Conservation (phyloP, 1,140 invertebrate species). For the Drosophila lini region DNA sequence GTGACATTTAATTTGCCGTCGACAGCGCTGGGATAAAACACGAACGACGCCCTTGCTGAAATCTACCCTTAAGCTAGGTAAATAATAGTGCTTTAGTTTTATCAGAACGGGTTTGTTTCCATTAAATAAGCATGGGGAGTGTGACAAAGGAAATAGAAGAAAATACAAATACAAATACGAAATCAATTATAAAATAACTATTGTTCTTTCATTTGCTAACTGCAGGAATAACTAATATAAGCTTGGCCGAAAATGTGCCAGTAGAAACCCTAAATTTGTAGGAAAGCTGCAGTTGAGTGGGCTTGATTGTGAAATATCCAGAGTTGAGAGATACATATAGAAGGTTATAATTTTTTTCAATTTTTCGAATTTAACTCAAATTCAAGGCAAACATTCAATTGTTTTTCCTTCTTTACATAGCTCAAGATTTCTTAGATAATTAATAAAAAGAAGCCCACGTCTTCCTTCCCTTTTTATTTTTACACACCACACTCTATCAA, state of each 20-base stretch:
- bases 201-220: not conserved
- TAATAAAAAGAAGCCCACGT: not conserved
- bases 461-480: too few species aligned
- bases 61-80: constrained; percentile 24
- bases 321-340: not conserved
- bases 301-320: not conserved
- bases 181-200: constrained; percentile 5
- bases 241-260: not conserved
- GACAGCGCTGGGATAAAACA: constrained; percentile 41
- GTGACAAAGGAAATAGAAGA: not conserved
- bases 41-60: constrained; percentile 12
- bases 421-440: not conserved
- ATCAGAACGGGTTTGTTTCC: not conserved
- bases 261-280: not conserved
- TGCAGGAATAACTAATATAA: not conserved
- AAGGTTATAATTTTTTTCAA: too few species aligned
- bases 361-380: not conserved
- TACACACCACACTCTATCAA: not conserved
- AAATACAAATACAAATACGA: constrained; percentile 9
- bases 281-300: not conserved
- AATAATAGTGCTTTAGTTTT: constrained; percentile 23
- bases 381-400: not conserved
- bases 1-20: constrained; percentile 77
- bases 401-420: too few species aligned
- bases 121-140: not conserved